Percentiles rank a stretch among this genome's conserved stretches.
Conservation (phyloP, 2,888 invertebrate genomes). For the Phragmatobia fuliginosa region DNA sequence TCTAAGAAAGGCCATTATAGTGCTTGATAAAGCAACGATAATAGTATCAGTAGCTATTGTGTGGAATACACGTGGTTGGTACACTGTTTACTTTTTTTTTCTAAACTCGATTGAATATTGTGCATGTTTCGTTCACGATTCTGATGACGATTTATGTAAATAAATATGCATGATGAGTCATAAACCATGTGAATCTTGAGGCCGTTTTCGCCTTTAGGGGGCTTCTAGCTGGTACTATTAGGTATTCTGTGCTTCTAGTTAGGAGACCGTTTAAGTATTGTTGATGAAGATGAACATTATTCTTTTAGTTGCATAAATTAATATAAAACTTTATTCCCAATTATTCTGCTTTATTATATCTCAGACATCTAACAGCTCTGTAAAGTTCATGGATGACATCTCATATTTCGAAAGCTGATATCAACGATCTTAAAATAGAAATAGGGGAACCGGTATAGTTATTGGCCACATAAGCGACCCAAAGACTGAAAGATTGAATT, state of each 20-base stretch:
- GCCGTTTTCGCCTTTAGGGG: too few species aligned
- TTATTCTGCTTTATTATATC: not conserved
- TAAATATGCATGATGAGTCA: constrained; percentile 26
- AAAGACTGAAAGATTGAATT: too few species aligned
- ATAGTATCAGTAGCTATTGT: constrained; percentile 69
- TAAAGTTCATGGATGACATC: not conserved
- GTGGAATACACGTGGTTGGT: constrained; percentile 51
- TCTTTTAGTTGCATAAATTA: not conserved
- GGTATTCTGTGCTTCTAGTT: too few species aligned
- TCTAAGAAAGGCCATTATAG: constrained; percentile 73
- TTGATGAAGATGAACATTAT: too few species aligned
- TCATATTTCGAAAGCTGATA: not conserved
- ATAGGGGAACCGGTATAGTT: too few species aligned
- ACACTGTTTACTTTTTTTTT: constrained; percentile 54
- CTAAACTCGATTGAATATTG: constrained; percentile 31
- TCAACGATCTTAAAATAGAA: not conserved
- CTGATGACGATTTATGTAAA: constrained; percentile 22
- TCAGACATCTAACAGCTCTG: not conserved
- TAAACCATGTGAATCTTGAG: constrained; percentile 34
- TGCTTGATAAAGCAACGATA: constrained; percentile 77
- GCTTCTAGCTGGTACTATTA: too few species aligned
- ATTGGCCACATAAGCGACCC: too few species aligned
- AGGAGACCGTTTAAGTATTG: too few species aligned
- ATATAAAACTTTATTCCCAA: too few species aligned
- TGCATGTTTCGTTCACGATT: constrained; percentile 33